These are phyloP conservation scores for Tiphia femorata DNA, from an alignment of 2,888 invertebrate species.

Conservation along the genomic window DNA sequence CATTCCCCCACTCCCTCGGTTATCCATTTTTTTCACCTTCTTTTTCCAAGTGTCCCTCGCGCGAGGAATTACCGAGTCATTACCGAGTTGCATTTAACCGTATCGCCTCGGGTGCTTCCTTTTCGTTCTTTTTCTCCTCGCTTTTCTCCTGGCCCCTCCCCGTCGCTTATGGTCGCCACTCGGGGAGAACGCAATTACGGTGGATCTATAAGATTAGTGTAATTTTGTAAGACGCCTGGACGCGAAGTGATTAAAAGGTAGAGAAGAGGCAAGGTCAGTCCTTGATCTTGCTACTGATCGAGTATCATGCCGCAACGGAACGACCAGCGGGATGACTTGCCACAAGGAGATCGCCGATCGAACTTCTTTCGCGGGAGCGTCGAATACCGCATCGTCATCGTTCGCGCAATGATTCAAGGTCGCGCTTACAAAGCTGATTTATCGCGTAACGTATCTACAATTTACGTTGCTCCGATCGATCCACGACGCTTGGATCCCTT, in stretches of 20 bases:
- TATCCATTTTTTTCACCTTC: too few species aligned
- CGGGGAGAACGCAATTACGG: neutral
- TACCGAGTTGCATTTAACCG: too few species aligned
- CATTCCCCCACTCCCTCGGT: too few species aligned
- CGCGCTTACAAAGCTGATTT: slow-evolving; percentile 41
- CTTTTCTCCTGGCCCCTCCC: too few species aligned
- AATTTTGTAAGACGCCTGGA: slow-evolving; percentile 1
- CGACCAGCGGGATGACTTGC: slow-evolving; percentile 45
- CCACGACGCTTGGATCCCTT: too few species aligned
- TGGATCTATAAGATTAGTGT: neutral
- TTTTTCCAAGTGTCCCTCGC: too few species aligned
- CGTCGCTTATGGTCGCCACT: neutral
- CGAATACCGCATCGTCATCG: slow-evolving; percentile 40
- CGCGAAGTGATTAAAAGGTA: slow-evolving; percentile 24
- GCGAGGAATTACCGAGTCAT: too few species aligned
- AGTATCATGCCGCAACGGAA: slow-evolving; percentile 29
- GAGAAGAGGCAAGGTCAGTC: slow-evolving; percentile 20
- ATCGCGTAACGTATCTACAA: slow-evolving; percentile 29
- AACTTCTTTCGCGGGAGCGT: slow-evolving; percentile 43
- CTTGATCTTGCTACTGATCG: slow-evolving; percentile 36
- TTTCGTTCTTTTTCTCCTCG: slow-evolving; percentile 1
- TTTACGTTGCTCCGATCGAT: slow-evolving; percentile 23
- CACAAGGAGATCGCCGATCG: slow-evolving; percentile 30
- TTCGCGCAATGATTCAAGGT: slow-evolving; percentile 45
- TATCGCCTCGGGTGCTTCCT: too few species aligned